phyloP scores from a whole-genome alignment of 2,797 vertebrate species.

The Nannoperca obscura region DNA sequence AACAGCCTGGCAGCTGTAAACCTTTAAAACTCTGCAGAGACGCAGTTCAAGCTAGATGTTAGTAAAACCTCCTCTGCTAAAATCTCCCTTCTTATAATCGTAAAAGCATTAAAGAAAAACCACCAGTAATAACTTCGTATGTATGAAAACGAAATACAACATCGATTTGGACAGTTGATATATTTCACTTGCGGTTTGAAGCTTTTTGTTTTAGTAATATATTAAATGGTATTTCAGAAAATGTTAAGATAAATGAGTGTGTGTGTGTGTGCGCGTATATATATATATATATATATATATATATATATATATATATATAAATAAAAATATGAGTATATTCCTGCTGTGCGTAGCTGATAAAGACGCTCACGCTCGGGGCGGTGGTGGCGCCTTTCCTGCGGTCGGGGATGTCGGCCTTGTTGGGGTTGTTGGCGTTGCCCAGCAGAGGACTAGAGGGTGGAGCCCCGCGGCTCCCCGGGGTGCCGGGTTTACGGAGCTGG shows the following conservation, averaged over 20 bases:
- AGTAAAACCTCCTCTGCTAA: too few relatives aligned
- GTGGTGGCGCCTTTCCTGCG: constrained; percentile 92
- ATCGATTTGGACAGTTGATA: neutral
- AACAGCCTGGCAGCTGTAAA: too few relatives aligned
- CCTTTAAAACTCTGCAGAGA: too few relatives aligned
- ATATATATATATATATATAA: too few relatives aligned
- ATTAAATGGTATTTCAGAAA: neutral
- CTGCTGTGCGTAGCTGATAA: neutral
- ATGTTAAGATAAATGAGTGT: too few relatives aligned
- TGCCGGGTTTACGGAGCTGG: constrained; percentile 89
- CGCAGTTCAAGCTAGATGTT: too few relatives aligned
- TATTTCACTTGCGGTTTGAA: neutral
- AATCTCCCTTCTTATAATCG: too few relatives aligned
- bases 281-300: too few relatives aligned
- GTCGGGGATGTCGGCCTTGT: constrained; percentile 98
- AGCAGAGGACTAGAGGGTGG: constrained; percentile 94
- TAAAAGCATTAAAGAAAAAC: too few relatives aligned
- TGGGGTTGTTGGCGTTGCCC: constrained; percentile 97
- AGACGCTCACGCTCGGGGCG: constrained; percentile 90
- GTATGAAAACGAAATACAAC: too few relatives aligned
- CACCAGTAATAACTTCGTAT: too few relatives aligned
- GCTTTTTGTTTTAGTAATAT: neutral
- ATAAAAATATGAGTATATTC: neutral
- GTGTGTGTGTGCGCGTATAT: too few relatives aligned
- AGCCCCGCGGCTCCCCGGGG: constrained; percentile 86